These are phyloP conservation scores for Leptopterna dolabrata DNA, from an alignment of 2,888 invertebrate genomes.

Conservation along the genomic window DNA sequence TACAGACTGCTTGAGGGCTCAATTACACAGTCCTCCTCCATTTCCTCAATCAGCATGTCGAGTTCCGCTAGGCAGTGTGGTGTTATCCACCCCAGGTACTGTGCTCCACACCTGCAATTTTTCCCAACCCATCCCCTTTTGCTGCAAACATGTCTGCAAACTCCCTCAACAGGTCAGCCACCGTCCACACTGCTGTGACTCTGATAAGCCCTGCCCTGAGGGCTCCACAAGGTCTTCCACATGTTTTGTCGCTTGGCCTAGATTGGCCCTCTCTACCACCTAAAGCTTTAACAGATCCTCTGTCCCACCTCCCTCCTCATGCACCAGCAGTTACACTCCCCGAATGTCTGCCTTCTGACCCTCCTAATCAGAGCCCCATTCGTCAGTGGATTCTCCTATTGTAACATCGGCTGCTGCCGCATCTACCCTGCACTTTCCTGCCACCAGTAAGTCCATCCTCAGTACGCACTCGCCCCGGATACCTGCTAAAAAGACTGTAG, in stretches of 20 bases:
- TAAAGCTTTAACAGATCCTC: too few relatives aligned
- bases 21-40: constrained; percentile 64
- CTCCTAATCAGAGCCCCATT: background rate
- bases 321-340: too few relatives aligned
- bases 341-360: too few relatives aligned
- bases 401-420: background rate
- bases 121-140: background rate
- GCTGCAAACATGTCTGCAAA: constrained; percentile 15
- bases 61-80: background rate
- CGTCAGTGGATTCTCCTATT: background rate
- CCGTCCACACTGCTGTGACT: background rate
- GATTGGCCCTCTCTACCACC: too few relatives aligned
- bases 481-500: background rate
- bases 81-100: background rate
- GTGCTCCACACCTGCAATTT: background rate
- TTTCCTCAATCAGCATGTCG: background rate
- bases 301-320: too few relatives aligned
- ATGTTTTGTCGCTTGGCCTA: background rate
- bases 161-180: background rate
- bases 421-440: background rate
- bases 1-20: constrained; percentile 64
- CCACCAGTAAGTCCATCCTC: background rate
- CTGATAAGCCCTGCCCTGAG: background rate
- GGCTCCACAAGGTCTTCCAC: background rate
- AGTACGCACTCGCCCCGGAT: background rate